Conservation (phyloP, 1,140 invertebrate species). For the Bombus fervidus region DNA sequence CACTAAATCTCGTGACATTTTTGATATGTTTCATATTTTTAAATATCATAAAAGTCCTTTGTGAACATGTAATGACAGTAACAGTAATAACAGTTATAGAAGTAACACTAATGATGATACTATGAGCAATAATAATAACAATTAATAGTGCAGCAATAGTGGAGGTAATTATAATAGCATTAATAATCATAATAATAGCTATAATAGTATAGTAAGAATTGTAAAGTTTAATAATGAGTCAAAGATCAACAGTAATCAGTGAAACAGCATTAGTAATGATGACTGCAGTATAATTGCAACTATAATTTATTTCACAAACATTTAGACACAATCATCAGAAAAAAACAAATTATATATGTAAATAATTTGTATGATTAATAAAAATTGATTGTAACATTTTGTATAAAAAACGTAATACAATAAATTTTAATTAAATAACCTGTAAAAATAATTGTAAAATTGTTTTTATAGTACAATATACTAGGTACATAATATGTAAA, state of each 20-base stretch:
- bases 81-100: constrained; percentile 62
- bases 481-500: constrained; percentile 17
- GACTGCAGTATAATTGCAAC: constrained; percentile 20
- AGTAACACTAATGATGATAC: constrained; percentile 60
- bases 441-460: constrained; percentile 16
- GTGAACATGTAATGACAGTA: constrained; percentile 56
- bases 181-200: constrained; percentile 53
- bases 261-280: constrained; percentile 42
- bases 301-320: constrained; percentile 38
- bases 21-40: constrained; percentile 69
- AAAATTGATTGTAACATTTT: constrained; percentile 19
- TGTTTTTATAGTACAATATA: constrained; percentile 14
- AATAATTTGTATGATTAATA: not conserved
- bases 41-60: constrained; percentile 63
- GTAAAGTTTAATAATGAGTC: constrained; percentile 28
- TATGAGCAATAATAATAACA: constrained; percentile 61
- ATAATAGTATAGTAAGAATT: constrained; percentile 47
- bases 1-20: constrained; percentile 51
- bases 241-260: constrained; percentile 42
- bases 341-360: constrained; percentile 14
- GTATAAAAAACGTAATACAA: constrained; percentile 40
- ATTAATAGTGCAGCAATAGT: constrained; percentile 56
- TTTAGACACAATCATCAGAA: constrained; percentile 31
- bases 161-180: constrained; percentile 53
- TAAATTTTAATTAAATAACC: constrained; percentile 21